Conservation (phyloP, 2,797 vertebrate species). For the Rhabdomys pumilio region DNA sequence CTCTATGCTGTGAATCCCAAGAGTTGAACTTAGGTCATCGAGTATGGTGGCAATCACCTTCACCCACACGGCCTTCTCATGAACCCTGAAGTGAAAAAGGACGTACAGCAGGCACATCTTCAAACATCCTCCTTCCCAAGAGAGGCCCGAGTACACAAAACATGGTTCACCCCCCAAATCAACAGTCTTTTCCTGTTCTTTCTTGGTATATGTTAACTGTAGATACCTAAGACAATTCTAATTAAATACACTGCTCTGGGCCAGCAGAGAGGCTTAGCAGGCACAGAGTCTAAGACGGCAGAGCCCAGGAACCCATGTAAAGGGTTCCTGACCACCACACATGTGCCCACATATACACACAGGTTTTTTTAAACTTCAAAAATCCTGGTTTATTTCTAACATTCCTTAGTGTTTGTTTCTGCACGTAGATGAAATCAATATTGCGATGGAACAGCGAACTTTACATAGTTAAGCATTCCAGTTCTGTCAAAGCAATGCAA, state of each 20-base stretch:
- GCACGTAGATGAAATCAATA: constrained; percentile 34
- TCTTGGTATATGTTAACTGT: constrained; percentile 28
- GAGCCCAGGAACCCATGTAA: neutral
- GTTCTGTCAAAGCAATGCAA: constrained; percentile 42
- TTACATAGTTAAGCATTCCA: constrained; percentile 70
- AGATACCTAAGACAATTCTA: neutral
- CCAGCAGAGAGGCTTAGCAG: neutral
- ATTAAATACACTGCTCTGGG: neutral
- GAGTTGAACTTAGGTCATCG: neutral
- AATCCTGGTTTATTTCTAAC: constrained; percentile 30
- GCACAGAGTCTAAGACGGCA: neutral
- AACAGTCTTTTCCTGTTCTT: neutral
- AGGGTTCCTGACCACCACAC: neutral
- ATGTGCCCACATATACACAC: too few relatives aligned
- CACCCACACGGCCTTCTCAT: neutral
- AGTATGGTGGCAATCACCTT: neutral
- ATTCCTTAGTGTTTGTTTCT: constrained; percentile 25
- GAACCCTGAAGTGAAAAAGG: constrained; percentile 24
- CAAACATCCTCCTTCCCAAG: neutral
- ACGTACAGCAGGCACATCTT: constrained; percentile 16
- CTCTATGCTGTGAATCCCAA: neutral
- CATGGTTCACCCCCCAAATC: neutral
- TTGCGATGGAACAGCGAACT: constrained; percentile 47
- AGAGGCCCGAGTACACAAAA: neutral
- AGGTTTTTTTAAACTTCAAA: neutral